phyloP scores from a whole-genome alignment of 2,888 invertebrate genomes.

The Tetramorium bicarinatum region DNA sequence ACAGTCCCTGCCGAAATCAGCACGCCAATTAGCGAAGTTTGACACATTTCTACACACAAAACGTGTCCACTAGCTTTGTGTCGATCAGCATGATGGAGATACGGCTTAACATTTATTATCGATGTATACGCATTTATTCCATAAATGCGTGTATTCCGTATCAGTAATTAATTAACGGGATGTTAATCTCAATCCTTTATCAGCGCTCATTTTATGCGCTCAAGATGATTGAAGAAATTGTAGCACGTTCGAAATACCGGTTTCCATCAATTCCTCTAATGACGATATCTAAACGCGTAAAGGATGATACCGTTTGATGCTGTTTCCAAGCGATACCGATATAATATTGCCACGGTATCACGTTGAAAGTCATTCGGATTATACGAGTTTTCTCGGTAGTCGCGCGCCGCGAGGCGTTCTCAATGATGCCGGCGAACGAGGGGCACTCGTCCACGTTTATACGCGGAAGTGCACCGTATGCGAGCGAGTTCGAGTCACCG shows the following conservation, averaged over 20 bases:
- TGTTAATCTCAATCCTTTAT: neutral
- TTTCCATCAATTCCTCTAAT: neutral
- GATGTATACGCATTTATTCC: neutral
- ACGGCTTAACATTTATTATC: conserved; percentile 15
- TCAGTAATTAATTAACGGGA: neutral
- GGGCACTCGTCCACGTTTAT: conserved; percentile 60
- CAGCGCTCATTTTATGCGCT: neutral
- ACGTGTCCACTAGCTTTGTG: neutral
- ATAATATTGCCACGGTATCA: neutral
- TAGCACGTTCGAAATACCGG: neutral
- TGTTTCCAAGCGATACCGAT: neutral
- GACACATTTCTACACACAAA: conserved; percentile 7
- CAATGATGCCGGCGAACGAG: conserved; percentile 60
- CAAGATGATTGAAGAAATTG: neutral
- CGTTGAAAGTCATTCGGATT: conserved; percentile 31
- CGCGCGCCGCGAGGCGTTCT: conserved; percentile 16
- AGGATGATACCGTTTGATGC: neutral
- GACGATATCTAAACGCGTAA: neutral
- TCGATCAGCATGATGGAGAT: conserved; percentile 4
- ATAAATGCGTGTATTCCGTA: neutral
- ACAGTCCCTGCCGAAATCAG: conserved; percentile 28
- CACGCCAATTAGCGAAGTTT: conserved; percentile 25
- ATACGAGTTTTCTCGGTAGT: neutral
- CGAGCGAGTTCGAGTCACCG: conserved; percentile 33
- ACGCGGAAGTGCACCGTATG: conserved; percentile 65